Conservation (phyloP, 2,888 invertebrate genomes). For the Spodoptera exigua region DNA sequence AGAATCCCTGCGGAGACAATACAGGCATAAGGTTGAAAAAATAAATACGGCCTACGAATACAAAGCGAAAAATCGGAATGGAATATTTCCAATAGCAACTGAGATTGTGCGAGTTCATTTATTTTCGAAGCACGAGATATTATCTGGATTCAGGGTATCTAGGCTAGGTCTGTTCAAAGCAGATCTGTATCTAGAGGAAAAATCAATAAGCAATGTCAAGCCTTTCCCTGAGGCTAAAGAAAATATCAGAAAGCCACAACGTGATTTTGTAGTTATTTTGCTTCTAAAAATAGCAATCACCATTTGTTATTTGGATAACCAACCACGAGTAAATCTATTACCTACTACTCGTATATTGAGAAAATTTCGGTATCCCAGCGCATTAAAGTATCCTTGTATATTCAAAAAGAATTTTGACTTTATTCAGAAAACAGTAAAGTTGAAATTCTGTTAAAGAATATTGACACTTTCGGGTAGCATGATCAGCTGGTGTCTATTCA, state of each 20-base stretch:
- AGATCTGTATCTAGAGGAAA: slow-evolving; percentile 40
- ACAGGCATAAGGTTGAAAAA: slow-evolving; percentile 9
- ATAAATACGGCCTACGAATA: slow-evolving; percentile 24
- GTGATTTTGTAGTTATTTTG: slow-evolving; percentile 28
- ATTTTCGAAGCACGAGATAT: slow-evolving; percentile 43
- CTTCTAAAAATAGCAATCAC: slow-evolving; percentile 13
- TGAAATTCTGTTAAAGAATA: background rate
- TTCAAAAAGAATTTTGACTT: too few relatives aligned
- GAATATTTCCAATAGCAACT: slow-evolving; percentile 30
- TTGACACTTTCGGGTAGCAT: background rate
- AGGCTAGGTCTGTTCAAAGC: slow-evolving; percentile 35
- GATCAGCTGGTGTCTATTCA: background rate
- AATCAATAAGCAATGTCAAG: slow-evolving; percentile 41
- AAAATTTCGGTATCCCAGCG: too few relatives aligned
- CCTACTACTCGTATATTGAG: too few relatives aligned
- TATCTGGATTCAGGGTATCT: slow-evolving; percentile 39
- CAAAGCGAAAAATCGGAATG: slow-evolving; percentile 22
- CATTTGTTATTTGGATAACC: slow-evolving; percentile 11
- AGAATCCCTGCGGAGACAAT: slow-evolving; percentile 1
- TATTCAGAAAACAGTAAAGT: too few relatives aligned
- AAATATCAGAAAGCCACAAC: slow-evolving; percentile 7
- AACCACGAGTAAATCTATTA: slow-evolving; percentile 8
- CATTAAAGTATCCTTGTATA: too few relatives aligned
- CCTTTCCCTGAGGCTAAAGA: slow-evolving; percentile 12
- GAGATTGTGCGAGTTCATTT: slow-evolving; percentile 41